Conservation (phyloP, 2,797 vertebrate species). For the Crenuchus spilurus region DNA sequence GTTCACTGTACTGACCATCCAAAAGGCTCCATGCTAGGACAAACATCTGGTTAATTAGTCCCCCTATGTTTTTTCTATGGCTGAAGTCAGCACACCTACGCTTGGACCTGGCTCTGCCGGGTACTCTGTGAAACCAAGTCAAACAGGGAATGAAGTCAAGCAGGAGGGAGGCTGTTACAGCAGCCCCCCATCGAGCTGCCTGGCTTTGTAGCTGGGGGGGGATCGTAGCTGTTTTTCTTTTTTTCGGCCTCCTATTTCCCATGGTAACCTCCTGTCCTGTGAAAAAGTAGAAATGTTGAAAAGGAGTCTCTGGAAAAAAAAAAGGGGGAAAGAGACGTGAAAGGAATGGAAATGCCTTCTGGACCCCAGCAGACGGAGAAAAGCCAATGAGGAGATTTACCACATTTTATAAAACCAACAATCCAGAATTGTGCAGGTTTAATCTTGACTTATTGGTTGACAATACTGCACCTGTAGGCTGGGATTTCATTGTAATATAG, state of each 20-base stretch:
- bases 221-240: conserved; percentile 43
- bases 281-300: conserved; percentile 50
- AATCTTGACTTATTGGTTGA: no score
- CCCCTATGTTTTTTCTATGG: background rate
- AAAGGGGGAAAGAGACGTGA: conserved; percentile 46
- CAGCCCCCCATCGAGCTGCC: conserved; percentile 34
- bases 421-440: background rate
- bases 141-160: conserved; percentile 36
- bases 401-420: conserved; percentile 20
- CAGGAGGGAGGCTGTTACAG: conserved; percentile 44
- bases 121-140: background rate
- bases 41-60: background rate
- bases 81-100: background rate
- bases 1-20: background rate
- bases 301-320: conserved; percentile 30
- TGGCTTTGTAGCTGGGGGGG: conserved; percentile 27
- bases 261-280: conserved; percentile 53
- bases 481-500: no score
- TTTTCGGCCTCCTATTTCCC: conserved; percentile 57
- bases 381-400: conserved; percentile 20
- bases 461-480: no score
- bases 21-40: background rate
- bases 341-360: conserved; percentile 45
- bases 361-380: conserved; percentile 6
- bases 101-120: background rate